phyloP scores from a whole-genome alignment of 2,113 vertebrate genomes.

The human region GRCh38 chr21:15057501-15058000 shows the following conservation, averaged over 20 bases:
- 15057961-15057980: background rate
- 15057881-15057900: background rate
- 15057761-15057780: background rate
- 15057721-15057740: constrained; percentile 7
- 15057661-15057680: background rate
- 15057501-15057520: background rate
- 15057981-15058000: background rate
- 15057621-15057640: background rate
- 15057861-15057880: background rate
- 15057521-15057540: background rate
- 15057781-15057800: constrained; percentile 32
- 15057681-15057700: background rate
- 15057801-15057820: background rate
- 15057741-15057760: background rate
- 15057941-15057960: background rate
- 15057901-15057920: background rate
- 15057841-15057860: background rate
- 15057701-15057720: constrained; percentile 49
- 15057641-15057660: background rate
- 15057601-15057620: background rate
- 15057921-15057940: background rate
- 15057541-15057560: background rate
- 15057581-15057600: background rate
- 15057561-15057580: background rate
- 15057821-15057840: background rate